Evolutionary conservation across 2,797 vertebrate genomes (phyloP).

Genomic region (Anguilla anguilla): DNA sequence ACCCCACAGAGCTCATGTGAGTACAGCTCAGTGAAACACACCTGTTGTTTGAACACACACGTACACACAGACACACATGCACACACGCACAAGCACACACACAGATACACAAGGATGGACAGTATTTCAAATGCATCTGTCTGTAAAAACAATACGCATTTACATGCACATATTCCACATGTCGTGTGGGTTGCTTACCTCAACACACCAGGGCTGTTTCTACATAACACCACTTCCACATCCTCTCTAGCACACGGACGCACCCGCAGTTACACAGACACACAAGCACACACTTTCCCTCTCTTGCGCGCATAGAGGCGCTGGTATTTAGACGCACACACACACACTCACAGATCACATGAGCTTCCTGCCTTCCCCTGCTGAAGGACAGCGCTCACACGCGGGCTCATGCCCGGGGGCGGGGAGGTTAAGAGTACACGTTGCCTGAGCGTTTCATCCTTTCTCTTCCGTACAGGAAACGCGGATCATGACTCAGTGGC

Average conservation of each 20-base stretch:
- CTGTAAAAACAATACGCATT: no score
- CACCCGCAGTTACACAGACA: slow-evolving; percentile 2
- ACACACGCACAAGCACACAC: not conserved
- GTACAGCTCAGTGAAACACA: not conserved
- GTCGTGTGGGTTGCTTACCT: no score
- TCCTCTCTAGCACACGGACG: not conserved
- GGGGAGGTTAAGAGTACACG: not conserved
- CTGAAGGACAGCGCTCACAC: not conserved
- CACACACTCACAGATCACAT: not conserved
- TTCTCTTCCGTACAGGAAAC: slow-evolving; percentile 16
- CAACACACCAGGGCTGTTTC: no score
- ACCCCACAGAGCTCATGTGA: not conserved
- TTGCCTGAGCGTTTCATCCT: not conserved
- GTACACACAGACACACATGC: not conserved
- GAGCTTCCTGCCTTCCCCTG: not conserved
- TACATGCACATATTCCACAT: no score
- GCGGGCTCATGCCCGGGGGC: not conserved
- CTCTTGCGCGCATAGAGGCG: not conserved
- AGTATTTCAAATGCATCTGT: no score
- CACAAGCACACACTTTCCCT: no score
- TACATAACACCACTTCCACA: not conserved
- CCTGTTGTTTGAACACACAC: not conserved
- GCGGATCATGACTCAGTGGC: not conserved
- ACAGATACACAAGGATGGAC: not conserved
- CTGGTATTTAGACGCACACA: not conserved